phyloP scores from a whole-genome alignment of 2,113 vertebrate species.

The Orientallactaga bullata region DNA sequence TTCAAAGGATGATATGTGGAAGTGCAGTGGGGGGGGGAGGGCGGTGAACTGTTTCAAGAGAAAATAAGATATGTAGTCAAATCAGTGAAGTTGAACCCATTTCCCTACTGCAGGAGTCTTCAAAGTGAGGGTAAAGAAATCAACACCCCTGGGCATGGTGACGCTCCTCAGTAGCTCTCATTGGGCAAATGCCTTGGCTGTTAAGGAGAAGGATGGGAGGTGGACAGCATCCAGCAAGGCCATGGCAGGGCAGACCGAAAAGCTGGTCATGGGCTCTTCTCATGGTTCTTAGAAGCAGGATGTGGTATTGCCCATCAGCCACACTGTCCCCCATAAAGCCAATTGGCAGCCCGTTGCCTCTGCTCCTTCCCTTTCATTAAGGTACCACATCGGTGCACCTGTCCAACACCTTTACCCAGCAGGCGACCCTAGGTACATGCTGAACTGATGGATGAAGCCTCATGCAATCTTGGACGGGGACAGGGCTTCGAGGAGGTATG shows the following conservation, averaged over 20 bases:
- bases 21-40: not conserved
- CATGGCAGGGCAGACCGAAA: not conserved
- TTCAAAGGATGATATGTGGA: not conserved
- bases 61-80: not conserved
- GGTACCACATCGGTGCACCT: not conserved
- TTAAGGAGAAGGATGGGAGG: not conserved
- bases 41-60: not conserved
- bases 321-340: not conserved
- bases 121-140: not conserved
- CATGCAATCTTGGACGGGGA: not conserved
- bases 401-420: not conserved
- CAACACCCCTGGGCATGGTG: not conserved
- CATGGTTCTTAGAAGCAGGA: not conserved
- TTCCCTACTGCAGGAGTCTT: not conserved
- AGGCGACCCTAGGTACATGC: not conserved
- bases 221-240: not conserved
- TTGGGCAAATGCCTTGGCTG: not conserved
- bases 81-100: not conserved
- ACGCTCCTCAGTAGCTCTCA: not conserved
- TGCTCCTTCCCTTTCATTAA: not conserved
- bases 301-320: rapidly evolving
- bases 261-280: not conserved
- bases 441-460: not conserved
- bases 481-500: not conserved
- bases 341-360: not conserved